Base-by-base conservation (phyloP, 2,888 invertebrate genomes). In the Limnephilus marmoratus region DNA sequence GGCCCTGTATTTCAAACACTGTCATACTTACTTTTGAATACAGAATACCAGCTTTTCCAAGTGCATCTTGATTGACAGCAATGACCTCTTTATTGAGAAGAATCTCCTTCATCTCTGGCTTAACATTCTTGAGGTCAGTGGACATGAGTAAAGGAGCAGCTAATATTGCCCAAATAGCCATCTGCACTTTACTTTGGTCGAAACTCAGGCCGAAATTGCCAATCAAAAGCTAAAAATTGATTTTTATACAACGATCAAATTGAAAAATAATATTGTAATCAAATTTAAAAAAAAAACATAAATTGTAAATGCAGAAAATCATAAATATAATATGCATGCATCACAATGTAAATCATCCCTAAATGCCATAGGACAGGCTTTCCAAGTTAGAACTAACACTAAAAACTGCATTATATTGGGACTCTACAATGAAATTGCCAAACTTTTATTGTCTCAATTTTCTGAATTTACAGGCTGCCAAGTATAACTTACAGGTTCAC, bases 141-240 rank as follows among this genome's bases (percentile, higher is more conserved):
- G 98, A 98, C 97, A 98, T 97, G 41, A 98, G 95, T 11, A 98
- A 94, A 0, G 98, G 98, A 0, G 98, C 97, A 3, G 98, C 97
- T 95, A 98, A 95, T 85, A 98, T 95, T 0, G 97, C 96, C 98
- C 98, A 98, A 93, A 98, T 95, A 0, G 97, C 97, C 97, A 98
- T 97, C 95, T 98, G 98, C 0, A 97, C 95, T 94, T 97, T 96
- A 93, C 97, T 96, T 95, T 98, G 97, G 93, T 97, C 97, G 93
- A 96, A 96, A 94, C 97, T 97, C 24, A 97, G 94, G 0, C 97
- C 97, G 94, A 95, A 97, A 94, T 97, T 97, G 12, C 97, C 97
- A 93, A 97, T 96, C 86, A 97, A 94, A 83, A 97, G 94, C 96
- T 96, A 91, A 94, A 94, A 85, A n/a, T 37, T n/a, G 24, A n/a